Percentiles rank a stretch among this genome's conserved stretches.
Conservation (phyloP, 2,797 vertebrate species). For the Intellagama lesueurii region DNA sequence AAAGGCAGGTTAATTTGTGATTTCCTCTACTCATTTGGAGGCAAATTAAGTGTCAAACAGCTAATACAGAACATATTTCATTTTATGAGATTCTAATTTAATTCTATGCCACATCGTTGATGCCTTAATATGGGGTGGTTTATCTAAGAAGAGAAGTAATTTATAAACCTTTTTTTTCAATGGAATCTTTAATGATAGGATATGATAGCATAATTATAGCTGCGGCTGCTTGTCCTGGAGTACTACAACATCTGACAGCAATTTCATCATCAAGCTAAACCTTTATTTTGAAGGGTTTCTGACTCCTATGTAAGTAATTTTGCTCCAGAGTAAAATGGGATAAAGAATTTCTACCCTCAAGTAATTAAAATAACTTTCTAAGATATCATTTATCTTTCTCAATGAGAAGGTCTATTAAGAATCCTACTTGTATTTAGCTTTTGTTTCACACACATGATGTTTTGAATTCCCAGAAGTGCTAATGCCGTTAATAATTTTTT, state of each 20-base stretch:
- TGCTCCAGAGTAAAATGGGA: slow-evolving; percentile 61
- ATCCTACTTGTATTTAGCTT: not conserved
- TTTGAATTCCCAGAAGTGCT: not conserved
- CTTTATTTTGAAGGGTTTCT: slow-evolving; percentile 63
- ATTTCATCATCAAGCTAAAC: slow-evolving; percentile 72
- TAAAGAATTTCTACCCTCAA: slow-evolving; percentile 52
- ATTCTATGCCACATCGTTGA: slow-evolving; percentile 90
- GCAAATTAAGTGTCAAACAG: slow-evolving; percentile 99
- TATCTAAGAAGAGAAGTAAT: slow-evolving; percentile 88
- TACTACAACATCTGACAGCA: slow-evolving; percentile 69
- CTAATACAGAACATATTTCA: slow-evolving; percentile 99
- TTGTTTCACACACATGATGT: slow-evolving; percentile 21
- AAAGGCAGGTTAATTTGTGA: slow-evolving; percentile 99
- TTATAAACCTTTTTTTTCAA: slow-evolving; percentile 96
- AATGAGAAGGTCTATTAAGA: not conserved
- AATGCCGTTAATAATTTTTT: not conserved
- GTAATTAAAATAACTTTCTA: slow-evolving; percentile 54
- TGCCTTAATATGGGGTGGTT: slow-evolving; percentile 88
- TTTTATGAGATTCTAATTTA: slow-evolving; percentile 99
- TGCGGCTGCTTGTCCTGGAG: slow-evolving; percentile 69
- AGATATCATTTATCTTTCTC: not conserved
- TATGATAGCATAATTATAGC: slow-evolving; percentile 84
- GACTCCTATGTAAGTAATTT: slow-evolving; percentile 65
- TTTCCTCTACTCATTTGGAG: slow-evolving; percentile 98
- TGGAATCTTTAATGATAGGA: slow-evolving; percentile 93